These are phyloP conservation scores for Syrista parreyssii DNA, from an alignment of 2,888 invertebrate genomes.

Conservation along the genomic window DNA sequence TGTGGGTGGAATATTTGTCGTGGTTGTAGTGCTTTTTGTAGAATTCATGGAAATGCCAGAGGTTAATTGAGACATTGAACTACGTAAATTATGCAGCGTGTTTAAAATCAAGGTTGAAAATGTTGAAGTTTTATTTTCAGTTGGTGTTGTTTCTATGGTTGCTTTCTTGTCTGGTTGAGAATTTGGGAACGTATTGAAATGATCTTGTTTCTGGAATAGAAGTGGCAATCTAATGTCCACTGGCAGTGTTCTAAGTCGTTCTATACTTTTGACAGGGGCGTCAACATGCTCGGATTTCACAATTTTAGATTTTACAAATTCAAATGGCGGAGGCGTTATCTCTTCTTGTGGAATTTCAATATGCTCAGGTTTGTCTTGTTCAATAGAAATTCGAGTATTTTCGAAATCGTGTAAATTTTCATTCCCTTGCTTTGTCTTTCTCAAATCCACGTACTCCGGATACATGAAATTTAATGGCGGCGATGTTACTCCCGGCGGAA, in stretches of 20 bases:
- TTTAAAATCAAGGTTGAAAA: neutral
- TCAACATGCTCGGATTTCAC: neutral
- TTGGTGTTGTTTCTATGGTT: neutral
- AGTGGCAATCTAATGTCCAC: neutral
- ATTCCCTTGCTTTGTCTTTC: neutral
- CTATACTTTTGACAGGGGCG: neutral
- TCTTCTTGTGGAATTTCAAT: neutral
- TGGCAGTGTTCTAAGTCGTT: neutral
- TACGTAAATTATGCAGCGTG: neutral
- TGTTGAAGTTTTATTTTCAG: neutral
- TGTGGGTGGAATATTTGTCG: neutral
- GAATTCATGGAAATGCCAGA: neutral
- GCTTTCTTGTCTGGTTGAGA: neutral
- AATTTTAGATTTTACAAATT: neutral
- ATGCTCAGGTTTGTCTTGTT: neutral
- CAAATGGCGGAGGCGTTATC: neutral
- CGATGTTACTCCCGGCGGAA: neutral
- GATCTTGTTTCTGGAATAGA: neutral
- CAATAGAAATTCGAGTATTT: neutral
- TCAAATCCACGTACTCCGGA: neutral
- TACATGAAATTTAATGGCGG: conserved; percentile 1
- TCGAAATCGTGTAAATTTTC: neutral
- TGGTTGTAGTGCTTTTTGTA: neutral
- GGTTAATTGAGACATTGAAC: neutral
- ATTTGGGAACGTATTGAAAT: neutral